A percentile compares a stretch with the other conserved stretches of the same genome.
Conservation (phyloP, 2,888 invertebrate species). For the Diplazon laetatorius region DNA sequence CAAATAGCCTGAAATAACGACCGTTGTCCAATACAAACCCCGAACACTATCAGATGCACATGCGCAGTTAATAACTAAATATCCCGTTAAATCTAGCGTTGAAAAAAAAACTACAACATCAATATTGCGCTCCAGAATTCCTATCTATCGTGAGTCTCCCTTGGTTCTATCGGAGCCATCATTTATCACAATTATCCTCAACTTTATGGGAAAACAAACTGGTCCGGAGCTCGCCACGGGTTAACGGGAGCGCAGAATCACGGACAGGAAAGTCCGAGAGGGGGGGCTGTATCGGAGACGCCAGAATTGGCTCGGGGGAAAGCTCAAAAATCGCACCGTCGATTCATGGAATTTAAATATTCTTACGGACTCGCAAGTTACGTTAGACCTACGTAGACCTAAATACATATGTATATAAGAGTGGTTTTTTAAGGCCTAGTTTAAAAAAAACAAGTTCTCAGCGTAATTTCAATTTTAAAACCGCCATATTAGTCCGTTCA, state of each 20-base stretch:
- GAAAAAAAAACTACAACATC: too few species aligned
- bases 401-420: too few species aligned
- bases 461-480: too few species aligned
- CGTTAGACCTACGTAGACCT: constrained; percentile 3
- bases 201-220: constrained; percentile 52
- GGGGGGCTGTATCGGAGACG: constrained; percentile 28
- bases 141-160: constrained; percentile 29
- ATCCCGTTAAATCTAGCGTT: constrained; percentile 54
- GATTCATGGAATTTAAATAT: constrained; percentile 56
- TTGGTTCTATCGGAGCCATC: constrained; percentile 59
- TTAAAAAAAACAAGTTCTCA: too few species aligned
- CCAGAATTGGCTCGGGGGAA: constrained; percentile 52
- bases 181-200: constrained; percentile 66
- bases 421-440: too few species aligned
- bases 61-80: constrained; percentile 55
- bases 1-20: constrained; percentile 47
- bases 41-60: constrained; percentile 18
- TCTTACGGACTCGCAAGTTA: constrained; percentile 52
- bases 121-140: constrained; percentile 57
- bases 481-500: too few species aligned
- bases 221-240: constrained; percentile 14
- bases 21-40: constrained; percentile 2
- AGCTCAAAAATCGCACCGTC: constrained; percentile 31
- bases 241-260: constrained; percentile 43
- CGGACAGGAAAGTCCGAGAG: constrained; percentile 4